A percentile compares a stretch with the other conserved stretches of the same genome.
phyloP scores from a whole-genome alignment of 2,113 vertebrate genomes.

The Rhea americana region DNA sequence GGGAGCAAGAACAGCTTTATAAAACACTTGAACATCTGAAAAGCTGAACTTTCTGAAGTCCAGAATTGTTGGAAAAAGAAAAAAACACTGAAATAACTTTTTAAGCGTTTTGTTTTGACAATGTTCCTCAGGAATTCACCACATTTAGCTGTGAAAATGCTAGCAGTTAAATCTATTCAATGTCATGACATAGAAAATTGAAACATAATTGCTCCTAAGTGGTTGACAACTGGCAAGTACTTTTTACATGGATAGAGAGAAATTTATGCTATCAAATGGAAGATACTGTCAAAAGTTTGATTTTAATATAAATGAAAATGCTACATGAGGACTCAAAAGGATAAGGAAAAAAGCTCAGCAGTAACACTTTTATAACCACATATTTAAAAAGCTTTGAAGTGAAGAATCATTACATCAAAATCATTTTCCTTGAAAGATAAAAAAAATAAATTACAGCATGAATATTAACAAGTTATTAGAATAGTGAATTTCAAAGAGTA shows the following conservation, averaged over 20 bases:
- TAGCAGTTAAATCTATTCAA: slow-evolving; percentile 74
- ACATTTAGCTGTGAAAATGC: slow-evolving; percentile 64
- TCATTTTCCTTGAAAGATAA: slow-evolving; percentile 50
- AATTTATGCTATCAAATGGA: slow-evolving; percentile 70
- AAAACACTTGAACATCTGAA: slow-evolving; percentile 12
- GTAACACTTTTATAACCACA: slow-evolving; percentile 47
- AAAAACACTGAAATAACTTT: neutral
- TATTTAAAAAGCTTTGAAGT: slow-evolving; percentile 63
- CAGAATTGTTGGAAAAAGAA: slow-evolving; percentile 19
- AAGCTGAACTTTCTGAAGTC: slow-evolving; percentile 50
- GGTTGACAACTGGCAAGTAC: slow-evolving; percentile 73
- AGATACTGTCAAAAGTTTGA: slow-evolving; percentile 74
- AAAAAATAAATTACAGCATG: slow-evolving; percentile 37
- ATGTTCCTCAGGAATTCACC: slow-evolving; percentile 64
- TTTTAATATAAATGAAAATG: slow-evolving; percentile 57
- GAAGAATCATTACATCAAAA: slow-evolving; percentile 52
- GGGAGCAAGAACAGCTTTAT: neutral
- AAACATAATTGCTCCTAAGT: slow-evolving; percentile 76
- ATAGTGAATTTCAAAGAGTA: neutral
- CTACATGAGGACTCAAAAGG: slow-evolving; percentile 36
- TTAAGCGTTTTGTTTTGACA: slow-evolving; percentile 73
- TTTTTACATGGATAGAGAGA: slow-evolving; percentile 64
- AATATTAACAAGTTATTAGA: slow-evolving; percentile 53
- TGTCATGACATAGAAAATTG: slow-evolving; percentile 76
- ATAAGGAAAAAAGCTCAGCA: slow-evolving; percentile 33